Evolutionary conservation across 2,888 invertebrate genomes (phyloP).

Genomic region (Stratiomys singularior): DNA sequence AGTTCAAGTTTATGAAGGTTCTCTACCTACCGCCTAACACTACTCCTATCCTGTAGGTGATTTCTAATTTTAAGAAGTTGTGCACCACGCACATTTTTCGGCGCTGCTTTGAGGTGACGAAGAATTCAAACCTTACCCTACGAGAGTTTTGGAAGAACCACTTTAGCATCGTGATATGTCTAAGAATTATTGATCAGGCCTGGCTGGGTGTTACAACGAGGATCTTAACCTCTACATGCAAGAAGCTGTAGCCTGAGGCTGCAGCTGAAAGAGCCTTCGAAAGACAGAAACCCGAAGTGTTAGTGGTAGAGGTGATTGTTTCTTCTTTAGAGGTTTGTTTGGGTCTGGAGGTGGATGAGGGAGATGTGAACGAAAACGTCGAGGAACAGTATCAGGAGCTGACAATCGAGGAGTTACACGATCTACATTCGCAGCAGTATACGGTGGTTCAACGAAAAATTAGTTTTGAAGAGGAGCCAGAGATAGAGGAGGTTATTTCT

Average conservation of each 20-base stretch:
- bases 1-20: slow-evolving; percentile 50
- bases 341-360: slow-evolving; percentile 46
- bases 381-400: no score
- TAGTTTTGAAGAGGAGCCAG: neutral
- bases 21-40: slow-evolving; percentile 55
- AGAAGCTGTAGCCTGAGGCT: no score
- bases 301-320: slow-evolving; percentile 49
- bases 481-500: neutral
- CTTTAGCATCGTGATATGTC: slow-evolving; percentile 56
- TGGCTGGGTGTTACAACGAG: no score
- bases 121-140: slow-evolving; percentile 56
- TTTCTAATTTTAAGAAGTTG: slow-evolving; percentile 58
- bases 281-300: slow-evolving; percentile 56
- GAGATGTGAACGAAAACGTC: slow-evolving; percentile 45
- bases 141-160: slow-evolving; percentile 59
- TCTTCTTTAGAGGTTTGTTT: slow-evolving; percentile 43
- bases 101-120: no score
- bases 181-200: no score
- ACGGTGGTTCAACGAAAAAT: no score
- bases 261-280: slow-evolving; percentile 57
- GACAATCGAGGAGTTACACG: no score
- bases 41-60: slow-evolving; percentile 57
- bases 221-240: no score
- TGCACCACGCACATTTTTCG: slow-evolving; percentile 57
- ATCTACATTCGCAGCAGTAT: no score